Percentiles rank a stretch among this genome's conserved stretches.
phyloP scores from a whole-genome alignment of 2,797 vertebrate species.

The Tapirus indicus region DNA sequence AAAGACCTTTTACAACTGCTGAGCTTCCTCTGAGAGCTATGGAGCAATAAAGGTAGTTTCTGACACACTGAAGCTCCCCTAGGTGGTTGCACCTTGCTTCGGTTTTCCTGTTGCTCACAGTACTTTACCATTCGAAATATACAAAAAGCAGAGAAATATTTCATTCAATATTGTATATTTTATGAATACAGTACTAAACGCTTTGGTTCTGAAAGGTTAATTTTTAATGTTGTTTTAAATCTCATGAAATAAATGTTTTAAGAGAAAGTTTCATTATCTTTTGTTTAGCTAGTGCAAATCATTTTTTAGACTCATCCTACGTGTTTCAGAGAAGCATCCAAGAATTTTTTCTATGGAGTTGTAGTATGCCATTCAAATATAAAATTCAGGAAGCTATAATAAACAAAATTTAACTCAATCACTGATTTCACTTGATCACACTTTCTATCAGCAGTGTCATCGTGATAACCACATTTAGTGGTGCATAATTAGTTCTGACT shows the following conservation, averaged over 20 bases:
- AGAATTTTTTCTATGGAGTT: not conserved
- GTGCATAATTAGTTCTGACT: not conserved
- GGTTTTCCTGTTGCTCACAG: not conserved
- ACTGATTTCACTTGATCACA: not conserved
- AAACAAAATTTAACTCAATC: not conserved
- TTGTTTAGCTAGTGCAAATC: not conserved
- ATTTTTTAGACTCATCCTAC: not conserved
- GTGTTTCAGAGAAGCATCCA: not conserved
- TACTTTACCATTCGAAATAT: not conserved
- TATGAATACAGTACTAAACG: not conserved
- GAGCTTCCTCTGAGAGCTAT: not conserved
- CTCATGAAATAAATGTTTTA: not conserved
- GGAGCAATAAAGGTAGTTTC: not conserved
- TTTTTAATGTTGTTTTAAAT: not conserved
- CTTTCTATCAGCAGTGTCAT: not conserved
- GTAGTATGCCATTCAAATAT: not conserved
- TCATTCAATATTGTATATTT: not conserved
- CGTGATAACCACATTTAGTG: not conserved
- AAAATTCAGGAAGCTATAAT: not conserved
- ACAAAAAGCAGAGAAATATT: not conserved
- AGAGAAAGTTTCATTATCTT: not conserved
- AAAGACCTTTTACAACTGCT: not conserved
- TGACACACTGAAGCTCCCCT: not conserved
- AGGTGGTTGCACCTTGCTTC: not conserved
- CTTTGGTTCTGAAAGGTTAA: not conserved